These are phyloP conservation scores for Hydrocynus forskahlii DNA, from an alignment of 2,797 vertebrate species.

Conservation along the genomic window DNA sequence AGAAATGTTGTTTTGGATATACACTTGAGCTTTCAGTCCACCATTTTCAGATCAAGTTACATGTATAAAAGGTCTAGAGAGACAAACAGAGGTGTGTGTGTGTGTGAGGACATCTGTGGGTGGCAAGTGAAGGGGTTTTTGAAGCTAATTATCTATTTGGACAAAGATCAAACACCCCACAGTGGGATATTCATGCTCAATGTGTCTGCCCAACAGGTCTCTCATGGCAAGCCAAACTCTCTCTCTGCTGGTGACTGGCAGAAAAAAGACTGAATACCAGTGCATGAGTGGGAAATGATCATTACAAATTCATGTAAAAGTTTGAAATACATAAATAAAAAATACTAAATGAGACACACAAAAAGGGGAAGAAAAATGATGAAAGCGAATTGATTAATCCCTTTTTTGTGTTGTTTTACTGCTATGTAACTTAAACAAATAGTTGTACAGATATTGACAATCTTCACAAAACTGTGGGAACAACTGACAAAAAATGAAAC, in stretches of 20 bases:
- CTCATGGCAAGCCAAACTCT: slow-evolving; percentile 50
- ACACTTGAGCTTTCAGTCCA: background rate
- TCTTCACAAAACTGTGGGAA: no score
- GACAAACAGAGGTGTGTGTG: slow-evolving; percentile 12
- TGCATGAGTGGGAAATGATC: slow-evolving; percentile 24
- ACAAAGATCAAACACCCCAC: slow-evolving; percentile 65
- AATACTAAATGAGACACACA: background rate
- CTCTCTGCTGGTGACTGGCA: slow-evolving; percentile 33
- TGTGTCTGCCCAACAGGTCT: slow-evolving; percentile 57
- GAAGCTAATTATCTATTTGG: slow-evolving; percentile 68
- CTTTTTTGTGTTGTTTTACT: no score
- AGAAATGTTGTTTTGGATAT: background rate
- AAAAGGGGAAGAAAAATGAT: background rate
- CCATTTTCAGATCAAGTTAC: background rate
- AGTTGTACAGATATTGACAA: no score
- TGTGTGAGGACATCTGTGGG: slow-evolving; percentile 56
- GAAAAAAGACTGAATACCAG: slow-evolving; percentile 19
- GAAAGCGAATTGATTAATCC: no score
- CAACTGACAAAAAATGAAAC: no score
- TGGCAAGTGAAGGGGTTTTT: slow-evolving; percentile 50
- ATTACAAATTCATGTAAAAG: slow-evolving; percentile 9
- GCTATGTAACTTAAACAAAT: no score
- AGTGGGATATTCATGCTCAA: slow-evolving; percentile 63
- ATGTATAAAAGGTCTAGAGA: slow-evolving; percentile 12
- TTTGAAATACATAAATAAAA: background rate